Base-by-base conservation (phyloP, 92 coral and sea anemone species). In the Phenganax marumi region DNA sequence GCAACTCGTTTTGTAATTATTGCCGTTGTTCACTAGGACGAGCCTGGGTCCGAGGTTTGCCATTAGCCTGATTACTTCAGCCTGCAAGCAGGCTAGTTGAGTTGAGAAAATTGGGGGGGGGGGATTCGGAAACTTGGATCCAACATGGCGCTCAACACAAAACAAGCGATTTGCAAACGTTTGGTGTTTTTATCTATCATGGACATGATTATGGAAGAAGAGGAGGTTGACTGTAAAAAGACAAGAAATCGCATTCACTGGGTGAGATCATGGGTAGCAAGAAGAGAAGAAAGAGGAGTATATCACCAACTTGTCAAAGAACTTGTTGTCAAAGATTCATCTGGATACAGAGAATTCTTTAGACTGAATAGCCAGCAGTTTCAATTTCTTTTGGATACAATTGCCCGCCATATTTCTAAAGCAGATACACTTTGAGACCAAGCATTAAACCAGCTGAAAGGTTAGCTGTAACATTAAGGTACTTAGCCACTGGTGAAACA, bases 401-500 rank as follows among this genome's bases (percentile, higher is more conserved):
- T 86, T 81, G 81, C 12, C 66, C 77, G 70, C 46, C 51, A 19
- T 39, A 81, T 86, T 54, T 16, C 74, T 50, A 86, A 81, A 61
- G 57, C 55, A 23, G 77, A 81, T 52, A 81, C 82, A 23, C 69
- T 52, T 33, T 86, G 85, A 57, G 86, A 62, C 60, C 52, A 47
- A 85, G 88, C 84, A 80, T 79, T 70, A 85, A 79, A 70, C 86
- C 86, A 7, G 81, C 56, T 48, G n/a, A 88, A 69, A 66, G 89
- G 62, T 64, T 85, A 48, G 86, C 89, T 49, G 84, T 81, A 17
- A 80, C 86, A 12, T 82, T 88, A 68, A 65, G 89, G 70, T 85
- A 55, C 61, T 62, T 84, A 81, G 85, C 90, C 22, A 83, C 87
- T 11, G 87, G 90, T 16, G 85, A 87, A 23, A 83, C 85, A 54